Base-by-base conservation (phyloP, 53 echinoderm and acorn worm genomes). In the Mesocentrotus franciscanus region DNA sequence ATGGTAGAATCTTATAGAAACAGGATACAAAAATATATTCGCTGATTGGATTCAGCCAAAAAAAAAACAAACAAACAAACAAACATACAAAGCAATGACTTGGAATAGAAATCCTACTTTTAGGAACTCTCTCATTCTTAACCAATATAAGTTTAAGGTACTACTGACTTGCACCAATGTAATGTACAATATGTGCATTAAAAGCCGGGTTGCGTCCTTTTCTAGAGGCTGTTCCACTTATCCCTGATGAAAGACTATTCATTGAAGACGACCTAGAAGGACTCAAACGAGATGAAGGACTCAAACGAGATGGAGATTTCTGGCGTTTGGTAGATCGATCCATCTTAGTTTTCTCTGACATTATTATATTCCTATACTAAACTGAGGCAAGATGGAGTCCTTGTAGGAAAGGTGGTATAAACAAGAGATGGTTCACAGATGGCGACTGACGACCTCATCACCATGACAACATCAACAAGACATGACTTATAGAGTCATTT, bases 141-240 rank as follows among this genome's bases (percentile, higher is more conserved):
- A 14, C 17, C 61, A 61, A 15, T 60, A 16, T 60, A 60, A 60
- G 60, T 16, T 14, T 60, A 78, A 16, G 42, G 36, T 83, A 83
- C 42, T 94, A 94, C 95, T 94, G 95, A 94, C 95, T 61, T 94
- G 95, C 85, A 68, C 95, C 95, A 61, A 94, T 26, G 26, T 26
- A 94, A 61, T 94, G 95, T 18, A 94, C 10, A 27, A 87, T 49
- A 55, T 85, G 85, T 10, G 87, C 17, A 71, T 94, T 94, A 22
- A 94, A 24, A 61, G 35, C 26, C 3, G 87, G 24, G 87, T 30
- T 85, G 55, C 87, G 95, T 22, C 87, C 70, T 71, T 94, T 94
- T 71, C 87, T 94, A 42, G 95, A 85, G 55, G 95, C 56, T 35
- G 95, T 64, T 14, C 95, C 95, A 94, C 92, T 92, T 49, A 92